phyloP scores from a whole-genome alignment of 2,797 vertebrate genomes.

The Rhyacichthys aspro region DNA sequence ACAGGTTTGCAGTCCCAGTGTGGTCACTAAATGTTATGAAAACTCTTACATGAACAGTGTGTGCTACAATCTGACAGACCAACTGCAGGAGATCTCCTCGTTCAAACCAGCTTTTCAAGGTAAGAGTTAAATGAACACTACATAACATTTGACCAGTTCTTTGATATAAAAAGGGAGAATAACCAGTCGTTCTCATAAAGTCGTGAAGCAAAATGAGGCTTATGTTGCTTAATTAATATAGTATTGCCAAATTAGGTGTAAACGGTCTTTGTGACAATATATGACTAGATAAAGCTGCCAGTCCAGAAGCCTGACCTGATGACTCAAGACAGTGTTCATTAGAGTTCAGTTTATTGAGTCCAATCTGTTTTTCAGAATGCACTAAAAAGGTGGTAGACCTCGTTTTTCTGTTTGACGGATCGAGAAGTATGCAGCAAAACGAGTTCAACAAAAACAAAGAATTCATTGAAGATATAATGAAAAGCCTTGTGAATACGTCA shows the following conservation, averaged over 20 bases:
- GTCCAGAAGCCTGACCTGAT: too few species aligned
- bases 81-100: constrained; percentile 8
- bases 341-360: too few species aligned
- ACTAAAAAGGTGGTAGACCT: constrained; percentile 81
- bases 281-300: too few species aligned
- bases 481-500: constrained; percentile 71
- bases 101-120: constrained; percentile 77
- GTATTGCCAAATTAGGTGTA: too few species aligned
- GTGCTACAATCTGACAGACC: constrained; percentile 74
- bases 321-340: too few species aligned
- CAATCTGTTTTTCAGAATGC: constrained; percentile 74
- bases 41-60: constrained; percentile 83
- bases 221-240: too few species aligned
- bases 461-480: constrained; percentile 82
- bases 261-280: too few species aligned
- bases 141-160: too few species aligned
- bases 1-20: constrained; percentile 82
- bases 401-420: constrained; percentile 87
- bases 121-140: constrained; percentile 43
- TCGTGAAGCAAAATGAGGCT: too few species aligned
- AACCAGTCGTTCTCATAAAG: too few species aligned
- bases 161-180: too few species aligned
- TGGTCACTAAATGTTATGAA: constrained; percentile 76
- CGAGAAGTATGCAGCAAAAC: constrained; percentile 47
- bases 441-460: constrained; percentile 78